phyloP scores from a whole-genome alignment of 2,797 vertebrate species.

The Smutsia gigantea region DNA sequence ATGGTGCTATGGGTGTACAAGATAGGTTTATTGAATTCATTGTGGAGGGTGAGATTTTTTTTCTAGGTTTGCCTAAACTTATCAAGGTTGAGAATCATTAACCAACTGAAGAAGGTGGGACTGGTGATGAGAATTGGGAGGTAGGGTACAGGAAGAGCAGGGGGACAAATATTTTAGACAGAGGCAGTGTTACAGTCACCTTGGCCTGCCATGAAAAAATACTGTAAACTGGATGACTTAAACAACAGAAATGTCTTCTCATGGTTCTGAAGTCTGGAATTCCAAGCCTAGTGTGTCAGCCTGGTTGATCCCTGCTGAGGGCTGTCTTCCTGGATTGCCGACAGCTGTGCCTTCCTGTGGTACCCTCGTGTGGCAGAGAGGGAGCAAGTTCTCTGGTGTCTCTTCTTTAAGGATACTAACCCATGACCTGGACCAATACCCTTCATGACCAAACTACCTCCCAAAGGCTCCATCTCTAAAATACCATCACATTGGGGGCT shows the following conservation, averaged over 20 bases:
- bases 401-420: neutral
- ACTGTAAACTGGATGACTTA: neutral
- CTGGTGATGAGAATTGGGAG: neutral
- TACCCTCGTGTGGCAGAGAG: neutral
- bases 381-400: neutral
- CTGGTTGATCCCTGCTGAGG: neutral
- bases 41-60: neutral
- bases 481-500: neutral
- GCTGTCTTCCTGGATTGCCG: neutral
- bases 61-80: neutral
- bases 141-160: neutral
- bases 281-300: neutral
- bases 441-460: neutral
- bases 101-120: neutral
- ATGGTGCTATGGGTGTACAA: neutral
- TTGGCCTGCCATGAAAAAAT: neutral
- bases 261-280: too few relatives aligned
- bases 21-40: neutral
- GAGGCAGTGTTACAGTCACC: neutral
- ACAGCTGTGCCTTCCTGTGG: neutral
- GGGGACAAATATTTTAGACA: neutral
- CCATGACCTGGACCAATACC: neutral
- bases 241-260: neutral
- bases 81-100: neutral
- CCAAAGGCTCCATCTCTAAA: neutral